Evolutionary conservation across 2,888 invertebrate species (phyloP).

Genomic region (Coenonympha glycerion): DNA sequence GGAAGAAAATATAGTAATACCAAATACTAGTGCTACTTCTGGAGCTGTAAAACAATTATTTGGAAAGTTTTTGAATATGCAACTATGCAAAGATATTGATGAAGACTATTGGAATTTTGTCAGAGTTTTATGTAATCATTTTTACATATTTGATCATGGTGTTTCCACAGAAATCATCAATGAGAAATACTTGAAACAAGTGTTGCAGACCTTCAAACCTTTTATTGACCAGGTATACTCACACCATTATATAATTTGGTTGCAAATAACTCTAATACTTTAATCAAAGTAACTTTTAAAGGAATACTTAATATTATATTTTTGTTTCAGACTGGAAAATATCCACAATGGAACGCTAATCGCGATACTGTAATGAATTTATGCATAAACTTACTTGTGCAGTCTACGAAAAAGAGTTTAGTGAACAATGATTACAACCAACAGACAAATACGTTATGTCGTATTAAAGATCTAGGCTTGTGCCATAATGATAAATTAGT

Average conservation of each 20-base stretch:
- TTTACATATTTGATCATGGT: constrained; percentile 53
- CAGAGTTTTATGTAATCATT: constrained; percentile 51
- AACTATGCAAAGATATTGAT: constrained; percentile 45
- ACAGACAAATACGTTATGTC: constrained; percentile 72
- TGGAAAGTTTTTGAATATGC: constrained; percentile 56
- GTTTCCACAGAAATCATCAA: constrained; percentile 45
- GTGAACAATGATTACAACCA: constrained; percentile 67
- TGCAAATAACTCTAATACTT: no score
- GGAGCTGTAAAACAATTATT: constrained; percentile 47
- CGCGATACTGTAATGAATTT: constrained; percentile 53
- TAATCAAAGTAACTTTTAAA: background rate
- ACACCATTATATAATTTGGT: background rate
- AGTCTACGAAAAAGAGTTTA: constrained; percentile 65
- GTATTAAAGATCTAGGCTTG: constrained; percentile 71
- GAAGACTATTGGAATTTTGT: constrained; percentile 51
- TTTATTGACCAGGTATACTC: constrained; percentile 38
- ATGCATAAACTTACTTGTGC: constrained; percentile 61
- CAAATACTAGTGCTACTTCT: constrained; percentile 40
- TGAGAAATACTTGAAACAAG: constrained; percentile 45
- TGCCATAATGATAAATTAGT: constrained; percentile 53
- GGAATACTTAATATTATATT: background rate
- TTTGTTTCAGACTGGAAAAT: constrained; percentile 42
- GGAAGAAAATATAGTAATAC: constrained; percentile 35
- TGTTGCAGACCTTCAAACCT: constrained; percentile 49
- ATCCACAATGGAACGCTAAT: constrained; percentile 40